Evolutionary conservation across 2,113 vertebrate species (phyloP).

Genomic region (Oreotrochilus melanogaster): DNA sequence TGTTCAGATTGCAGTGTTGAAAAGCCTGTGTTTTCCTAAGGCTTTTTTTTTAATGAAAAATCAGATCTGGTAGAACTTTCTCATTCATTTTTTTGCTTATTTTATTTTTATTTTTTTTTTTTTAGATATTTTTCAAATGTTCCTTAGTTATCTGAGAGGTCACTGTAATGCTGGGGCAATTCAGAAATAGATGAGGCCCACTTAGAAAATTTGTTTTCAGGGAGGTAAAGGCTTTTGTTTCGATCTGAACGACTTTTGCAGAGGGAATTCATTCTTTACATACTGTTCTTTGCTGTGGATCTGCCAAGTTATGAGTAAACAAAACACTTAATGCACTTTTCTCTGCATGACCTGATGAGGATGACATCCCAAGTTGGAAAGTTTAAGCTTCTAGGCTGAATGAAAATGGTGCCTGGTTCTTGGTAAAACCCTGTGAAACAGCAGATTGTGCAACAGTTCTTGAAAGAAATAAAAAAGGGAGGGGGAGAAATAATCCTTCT

Average conservation of each 20-base stretch:
- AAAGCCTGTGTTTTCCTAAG: constrained; percentile 41
- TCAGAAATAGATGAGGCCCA: constrained; percentile 36
- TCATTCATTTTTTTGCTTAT: not conserved
- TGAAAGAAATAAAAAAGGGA: not conserved
- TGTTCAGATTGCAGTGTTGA: not conserved
- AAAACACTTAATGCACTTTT: constrained; percentile 57
- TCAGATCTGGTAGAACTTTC: not conserved
- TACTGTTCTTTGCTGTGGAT: constrained; percentile 61
- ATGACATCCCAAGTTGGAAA: constrained; percentile 42
- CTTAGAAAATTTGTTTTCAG: constrained; percentile 41
- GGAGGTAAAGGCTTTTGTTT: constrained; percentile 69
- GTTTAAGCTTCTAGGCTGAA: constrained; percentile 48
- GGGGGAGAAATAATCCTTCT: not conserved
- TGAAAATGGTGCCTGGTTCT: not conserved
- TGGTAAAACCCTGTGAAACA: not conserved
- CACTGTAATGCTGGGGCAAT: constrained; percentile 14
- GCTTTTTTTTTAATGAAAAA: constrained; percentile 50
- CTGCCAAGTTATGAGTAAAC: constrained; percentile 65
- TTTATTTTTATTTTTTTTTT: not conserved
- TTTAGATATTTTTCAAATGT: constrained; percentile 15
- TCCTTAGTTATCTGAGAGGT: constrained; percentile 13
- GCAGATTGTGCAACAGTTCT: constrained; percentile 44
- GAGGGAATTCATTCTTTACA: constrained; percentile 66
- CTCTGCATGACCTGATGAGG: constrained; percentile 44
- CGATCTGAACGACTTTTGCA: constrained; percentile 26